These are phyloP conservation scores for Ptyas mucosa DNA, from an alignment of 2,113 vertebrate species.

Conservation along the genomic window DNA sequence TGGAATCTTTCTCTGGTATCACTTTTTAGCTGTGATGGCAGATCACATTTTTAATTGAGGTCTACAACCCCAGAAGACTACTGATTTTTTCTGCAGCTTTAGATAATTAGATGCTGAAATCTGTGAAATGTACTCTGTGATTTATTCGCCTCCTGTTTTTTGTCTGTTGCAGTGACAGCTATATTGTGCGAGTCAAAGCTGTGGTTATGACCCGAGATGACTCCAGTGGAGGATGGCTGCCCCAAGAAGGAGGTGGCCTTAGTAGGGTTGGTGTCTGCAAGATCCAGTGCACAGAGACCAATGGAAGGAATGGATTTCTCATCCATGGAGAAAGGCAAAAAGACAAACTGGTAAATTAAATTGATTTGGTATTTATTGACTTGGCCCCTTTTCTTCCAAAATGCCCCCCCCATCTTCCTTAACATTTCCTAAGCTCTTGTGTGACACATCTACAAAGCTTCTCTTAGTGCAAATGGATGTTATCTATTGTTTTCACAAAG, in stretches of 20 bases:
- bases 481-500: not conserved
- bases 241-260: conserved; percentile 95
- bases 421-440: not conserved
- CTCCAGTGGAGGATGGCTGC: conserved; percentile 98
- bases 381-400: conserved; percentile 22
- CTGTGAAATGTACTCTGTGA: not conserved
- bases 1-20: not conserved
- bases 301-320: conserved; percentile 89
- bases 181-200: conserved; percentile 99
- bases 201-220: conserved; percentile 99
- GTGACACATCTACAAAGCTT: not conserved
- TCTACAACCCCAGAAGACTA: not conserved
- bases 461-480: not conserved
- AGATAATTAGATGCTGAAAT: not conserved
- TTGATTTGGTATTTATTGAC: conserved; percentile 51
- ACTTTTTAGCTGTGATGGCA: not conserved
- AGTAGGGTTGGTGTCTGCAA: conserved; percentile 97
- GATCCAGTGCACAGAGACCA: conserved; percentile 84
- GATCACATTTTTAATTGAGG: not conserved
- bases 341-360: conserved; percentile 91
- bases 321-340: conserved; percentile 95
- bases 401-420: not conserved
- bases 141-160: not conserved
- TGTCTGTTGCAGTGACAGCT: conserved; percentile 88
- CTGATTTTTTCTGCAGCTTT: not conserved